phyloP scores from a whole-genome alignment of 2,888 invertebrate genomes.

The Fragum whitleyi region DNA sequence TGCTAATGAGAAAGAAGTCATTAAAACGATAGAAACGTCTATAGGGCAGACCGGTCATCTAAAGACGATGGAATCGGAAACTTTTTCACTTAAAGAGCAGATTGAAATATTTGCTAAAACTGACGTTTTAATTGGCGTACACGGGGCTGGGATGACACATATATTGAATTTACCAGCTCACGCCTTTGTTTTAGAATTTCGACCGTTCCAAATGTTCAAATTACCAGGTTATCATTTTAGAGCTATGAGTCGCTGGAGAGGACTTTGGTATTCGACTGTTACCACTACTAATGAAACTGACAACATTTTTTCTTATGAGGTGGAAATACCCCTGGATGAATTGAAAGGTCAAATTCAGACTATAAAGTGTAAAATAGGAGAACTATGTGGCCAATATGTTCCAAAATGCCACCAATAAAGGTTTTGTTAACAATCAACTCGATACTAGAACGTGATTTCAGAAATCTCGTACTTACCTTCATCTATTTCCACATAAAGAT shows the following conservation, averaged over 20 bases:
- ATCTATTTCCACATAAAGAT: too few relatives aligned
- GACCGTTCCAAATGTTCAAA: neutral
- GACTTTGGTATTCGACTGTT: neutral
- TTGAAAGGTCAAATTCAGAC: too few relatives aligned
- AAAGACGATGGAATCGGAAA: constrained; percentile 37
- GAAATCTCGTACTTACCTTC: too few relatives aligned
- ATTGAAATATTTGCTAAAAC: constrained; percentile 44
- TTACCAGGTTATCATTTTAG: neutral
- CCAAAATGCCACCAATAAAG: too few relatives aligned
- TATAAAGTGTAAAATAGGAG: too few relatives aligned
- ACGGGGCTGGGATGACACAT: constrained; percentile 60
- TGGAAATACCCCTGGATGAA: too few relatives aligned
- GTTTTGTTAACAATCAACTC: too few relatives aligned
- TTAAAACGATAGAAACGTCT: constrained; percentile 14
- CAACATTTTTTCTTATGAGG: too few relatives aligned
- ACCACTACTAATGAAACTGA: too few relatives aligned
- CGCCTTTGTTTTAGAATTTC: constrained; percentile 53
- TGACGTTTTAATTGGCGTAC: constrained; percentile 58
- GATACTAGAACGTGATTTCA: too few relatives aligned
- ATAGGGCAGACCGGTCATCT: constrained; percentile 36
- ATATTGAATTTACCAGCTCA: constrained; percentile 47
- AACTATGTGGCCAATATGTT: too few relatives aligned
- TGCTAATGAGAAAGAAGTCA: constrained; percentile 48
- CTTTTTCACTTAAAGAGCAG: constrained; percentile 50
- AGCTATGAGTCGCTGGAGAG: neutral